phyloP scores from a whole-genome alignment of 2,888 invertebrate species.

The Cremastinae sp. region DNA sequence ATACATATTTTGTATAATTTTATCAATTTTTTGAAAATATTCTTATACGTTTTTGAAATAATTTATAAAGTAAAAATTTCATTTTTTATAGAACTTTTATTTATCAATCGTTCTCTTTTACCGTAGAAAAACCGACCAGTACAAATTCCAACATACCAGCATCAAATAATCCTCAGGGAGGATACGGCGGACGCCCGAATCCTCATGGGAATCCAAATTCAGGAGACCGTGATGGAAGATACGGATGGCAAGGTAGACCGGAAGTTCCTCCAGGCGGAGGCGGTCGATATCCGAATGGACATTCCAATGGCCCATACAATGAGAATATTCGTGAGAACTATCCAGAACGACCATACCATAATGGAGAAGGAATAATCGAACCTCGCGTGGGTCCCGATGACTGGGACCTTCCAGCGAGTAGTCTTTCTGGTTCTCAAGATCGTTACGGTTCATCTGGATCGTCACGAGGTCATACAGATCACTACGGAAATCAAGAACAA shows the following conservation, averaged over 20 bases:
- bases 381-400: too few species aligned
- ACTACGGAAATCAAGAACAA: slow-evolving; percentile 15
- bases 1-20: too few species aligned
- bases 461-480: neutral
- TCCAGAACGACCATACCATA: neutral
- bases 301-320: slow-evolving; percentile 23
- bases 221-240: slow-evolving; percentile 17
- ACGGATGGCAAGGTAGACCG: slow-evolving; percentile 17
- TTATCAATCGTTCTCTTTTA: too few species aligned
- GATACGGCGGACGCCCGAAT: slow-evolving; percentile 2
- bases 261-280: neutral
- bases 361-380: neutral
- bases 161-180: neutral
- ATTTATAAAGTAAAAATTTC: too few species aligned
- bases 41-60: too few species aligned
- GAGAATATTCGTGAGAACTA: neutral
- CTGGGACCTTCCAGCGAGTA: too few species aligned
- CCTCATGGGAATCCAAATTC: slow-evolving; percentile 30
- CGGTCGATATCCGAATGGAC: slow-evolving; percentile 23
- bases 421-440: neutral
- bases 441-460: slow-evolving; percentile 26
- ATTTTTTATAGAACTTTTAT: too few species aligned
- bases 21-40: too few species aligned
- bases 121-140: slow-evolving; percentile 34
- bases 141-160: neutral